A percentile compares a stretch with the other conserved stretches of the same genome.
Evolutionary conservation across 2,888 invertebrate species (phyloP).

Genomic region (Encarsia formosa): DNA sequence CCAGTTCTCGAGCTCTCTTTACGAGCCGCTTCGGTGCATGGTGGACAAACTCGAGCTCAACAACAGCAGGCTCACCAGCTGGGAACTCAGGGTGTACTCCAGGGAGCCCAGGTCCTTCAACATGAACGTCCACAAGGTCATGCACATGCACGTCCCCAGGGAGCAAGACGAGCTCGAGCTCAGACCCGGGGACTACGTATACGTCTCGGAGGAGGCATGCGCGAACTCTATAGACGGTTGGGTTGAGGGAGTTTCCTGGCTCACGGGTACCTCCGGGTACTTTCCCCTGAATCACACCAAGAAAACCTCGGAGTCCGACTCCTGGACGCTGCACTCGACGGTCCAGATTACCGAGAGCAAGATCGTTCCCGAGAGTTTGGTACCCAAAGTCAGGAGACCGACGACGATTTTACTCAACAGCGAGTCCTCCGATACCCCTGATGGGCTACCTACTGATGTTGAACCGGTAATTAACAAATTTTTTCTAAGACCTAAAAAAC

Average conservation of each 20-base stretch:
- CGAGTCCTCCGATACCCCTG: constrained; percentile 40
- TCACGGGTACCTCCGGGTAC: constrained; percentile 74
- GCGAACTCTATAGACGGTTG: constrained; percentile 77
- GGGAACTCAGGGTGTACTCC: constrained; percentile 86
- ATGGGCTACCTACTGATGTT: constrained; percentile 37
- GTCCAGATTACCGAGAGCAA: constrained; percentile 51
- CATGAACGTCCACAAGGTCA: constrained; percentile 69
- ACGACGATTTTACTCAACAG: constrained; percentile 36
- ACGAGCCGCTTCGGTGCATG: constrained; percentile 66
- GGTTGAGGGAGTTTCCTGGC: constrained; percentile 81
- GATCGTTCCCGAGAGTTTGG: constrained; percentile 31
- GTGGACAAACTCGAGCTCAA: constrained; percentile 65
- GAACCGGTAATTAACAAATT: constrained; percentile 37
- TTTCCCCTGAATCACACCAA: constrained; percentile 79
- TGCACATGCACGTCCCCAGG: constrained; percentile 71
- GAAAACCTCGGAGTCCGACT: constrained; percentile 82
- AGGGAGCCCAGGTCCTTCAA: constrained; percentile 71
- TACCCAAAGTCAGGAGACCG: constrained; percentile 37
- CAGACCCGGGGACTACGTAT: constrained; percentile 81
- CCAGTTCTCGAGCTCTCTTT: constrained; percentile 73
- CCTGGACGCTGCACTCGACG: constrained; percentile 83
- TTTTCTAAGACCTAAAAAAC: background rate
- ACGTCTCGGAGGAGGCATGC: constrained; percentile 71
- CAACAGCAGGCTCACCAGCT: constrained; percentile 61
- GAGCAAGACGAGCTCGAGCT: constrained; percentile 82